Evolutionary conservation across 1,140 invertebrate genomes (phyloP).

Genomic region (Lethrus apterus): DNA sequence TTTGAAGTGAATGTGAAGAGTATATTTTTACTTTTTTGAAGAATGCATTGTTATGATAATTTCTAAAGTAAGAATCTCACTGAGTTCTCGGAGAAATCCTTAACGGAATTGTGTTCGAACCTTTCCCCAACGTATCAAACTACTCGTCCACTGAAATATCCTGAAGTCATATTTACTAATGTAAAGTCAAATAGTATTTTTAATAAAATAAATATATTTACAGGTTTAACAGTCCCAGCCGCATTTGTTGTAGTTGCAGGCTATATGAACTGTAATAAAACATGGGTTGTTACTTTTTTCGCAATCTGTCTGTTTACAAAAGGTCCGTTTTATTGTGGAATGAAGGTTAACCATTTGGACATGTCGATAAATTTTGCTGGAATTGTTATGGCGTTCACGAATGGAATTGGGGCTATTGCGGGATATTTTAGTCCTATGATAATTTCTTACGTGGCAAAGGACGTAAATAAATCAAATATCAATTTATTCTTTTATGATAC

Average conservation of each 20-base stretch:
- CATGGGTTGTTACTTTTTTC: neutral
- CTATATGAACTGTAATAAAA: constrained; percentile 2
- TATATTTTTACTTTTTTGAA: too few species aligned
- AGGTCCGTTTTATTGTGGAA: neutral
- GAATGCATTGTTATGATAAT: too few species aligned
- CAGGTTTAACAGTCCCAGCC: neutral
- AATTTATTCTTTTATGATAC: neutral
- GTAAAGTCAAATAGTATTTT: neutral
- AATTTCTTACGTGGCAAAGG: neutral
- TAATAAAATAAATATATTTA: neutral
- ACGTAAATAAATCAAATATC: neutral
- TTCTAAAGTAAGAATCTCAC: too few species aligned
- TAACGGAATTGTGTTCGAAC: too few species aligned
- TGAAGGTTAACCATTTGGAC: constrained; percentile 12
- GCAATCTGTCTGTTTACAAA: neutral
- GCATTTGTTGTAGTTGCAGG: constrained; percentile 1
- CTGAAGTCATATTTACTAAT: neutral
- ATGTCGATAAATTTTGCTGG: constrained; percentile 4
- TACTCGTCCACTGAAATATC: neutral
- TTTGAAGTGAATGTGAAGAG: too few species aligned
- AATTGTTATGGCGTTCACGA: constrained; percentile 1
- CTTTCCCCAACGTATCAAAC: neutral
- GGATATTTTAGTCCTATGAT: constrained; percentile 4
- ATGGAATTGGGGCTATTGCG: constrained; percentile 2
- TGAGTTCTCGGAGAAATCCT: too few species aligned